A percentile compares a stretch with the other conserved stretches of the same genome.
phyloP scores from a whole-genome alignment of 2,113 vertebrate genomes.

The Canis aureus region DNA sequence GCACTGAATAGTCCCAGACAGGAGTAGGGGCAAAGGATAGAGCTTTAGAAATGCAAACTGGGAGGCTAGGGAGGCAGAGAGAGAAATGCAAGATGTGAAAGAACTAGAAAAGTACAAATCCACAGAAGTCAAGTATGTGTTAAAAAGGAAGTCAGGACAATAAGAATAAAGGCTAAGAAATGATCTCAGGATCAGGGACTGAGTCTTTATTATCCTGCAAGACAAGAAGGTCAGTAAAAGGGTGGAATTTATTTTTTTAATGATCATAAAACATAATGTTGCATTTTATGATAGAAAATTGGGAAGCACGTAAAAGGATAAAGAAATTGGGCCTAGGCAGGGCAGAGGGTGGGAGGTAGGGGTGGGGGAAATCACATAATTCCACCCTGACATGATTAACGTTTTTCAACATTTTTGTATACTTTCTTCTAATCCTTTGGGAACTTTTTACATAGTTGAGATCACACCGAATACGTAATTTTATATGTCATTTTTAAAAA shows the following conservation, averaged over 20 bases:
- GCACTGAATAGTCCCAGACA: not conserved
- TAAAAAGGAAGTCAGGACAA: not conserved
- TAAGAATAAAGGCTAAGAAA: constrained; percentile 40
- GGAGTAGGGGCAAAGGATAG: not conserved
- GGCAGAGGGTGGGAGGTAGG: too few species aligned
- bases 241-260: not conserved
- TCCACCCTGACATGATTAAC: not conserved
- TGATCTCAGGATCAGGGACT: not conserved
- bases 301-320: constrained; percentile 3
- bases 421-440: constrained; percentile 42
- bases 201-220: not conserved
- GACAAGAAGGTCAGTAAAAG: constrained; percentile 18
- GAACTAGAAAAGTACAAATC: constrained; percentile 36
- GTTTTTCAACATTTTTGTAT: constrained; percentile 31
- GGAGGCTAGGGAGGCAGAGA: not conserved
- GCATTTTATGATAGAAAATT: constrained; percentile 32
- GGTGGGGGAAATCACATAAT: not conserved
- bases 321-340: not conserved
- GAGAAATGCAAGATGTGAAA: constrained; percentile 2
- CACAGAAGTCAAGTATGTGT: not conserved
- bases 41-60: not conserved
- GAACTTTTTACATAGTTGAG: constrained; percentile 46
- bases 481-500: not conserved
- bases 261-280: not conserved
- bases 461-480: not conserved